Evolutionary conservation across 1,140 invertebrate species (phyloP), one percentile per base, ranked within the genome.

Genomic region (Steinernema feltiae): DNA sequence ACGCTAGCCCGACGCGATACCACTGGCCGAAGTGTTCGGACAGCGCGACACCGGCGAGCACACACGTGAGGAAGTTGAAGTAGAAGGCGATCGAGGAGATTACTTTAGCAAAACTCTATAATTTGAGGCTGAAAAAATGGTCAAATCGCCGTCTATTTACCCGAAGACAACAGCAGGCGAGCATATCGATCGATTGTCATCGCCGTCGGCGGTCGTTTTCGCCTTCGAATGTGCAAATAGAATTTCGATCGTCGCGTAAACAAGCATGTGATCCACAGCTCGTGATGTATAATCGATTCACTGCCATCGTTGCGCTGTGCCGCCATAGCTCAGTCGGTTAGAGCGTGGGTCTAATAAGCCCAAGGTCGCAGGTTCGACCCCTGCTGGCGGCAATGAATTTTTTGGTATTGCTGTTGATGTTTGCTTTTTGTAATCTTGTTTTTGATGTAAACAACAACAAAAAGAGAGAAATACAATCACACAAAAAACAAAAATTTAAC

Each of bases 261-360:
- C 53, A 63, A 63, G 53, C 53, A 21, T 63, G 15, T 63, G 53
- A 27, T 63, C n/a, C n/a, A n/a, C n/a, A n/a, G n/a, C n/a, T n/a
- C n/a, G n/a, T n/a, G n/a, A n/a, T n/a, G n/a, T n/a, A n/a, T n/a
- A n/a, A n/a, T n/a, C n/a, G n/a, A n/a, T n/a, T n/a, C n/a, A n/a
- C n/a, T n/a, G n/a, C n/a, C n/a, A n/a, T n/a, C n/a, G n/a, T n/a
- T n/a, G n/a, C n/a, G n/a, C n/a, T n/a, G 77, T 78, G 53, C 53
- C 53, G 53, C 53, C 53, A 63, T 76, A 76, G 75, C 75, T 76
- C 75, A 76, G 75, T 76, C 73, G 75, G 75, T 76, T 76, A 76
- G 75, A 76, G 75, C 75, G 75, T 76, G 27, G 75, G 75, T 76
- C 75, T 76, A 76, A 76, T 76, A 76, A 76, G 75, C 75, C 75